Base-by-base conservation (phyloP, 1,140 invertebrate genomes). In the Eueides isabella region DNA sequence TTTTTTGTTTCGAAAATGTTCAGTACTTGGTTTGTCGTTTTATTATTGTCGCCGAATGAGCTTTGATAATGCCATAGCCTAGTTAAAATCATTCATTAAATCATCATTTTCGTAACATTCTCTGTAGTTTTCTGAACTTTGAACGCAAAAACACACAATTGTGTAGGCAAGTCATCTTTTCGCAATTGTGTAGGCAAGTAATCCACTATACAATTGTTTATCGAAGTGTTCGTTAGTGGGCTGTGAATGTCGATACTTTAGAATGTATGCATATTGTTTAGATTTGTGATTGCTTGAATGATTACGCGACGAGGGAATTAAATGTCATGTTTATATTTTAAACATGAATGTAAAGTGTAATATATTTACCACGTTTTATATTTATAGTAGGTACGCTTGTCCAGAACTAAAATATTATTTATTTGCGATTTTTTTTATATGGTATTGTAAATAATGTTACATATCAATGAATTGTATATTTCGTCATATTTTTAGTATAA, bases 391-490 rank as follows among this genome's bases (percentile, higher is more conserved):
- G 68, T 74, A 55, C 71, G 68, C 67, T 76, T 75, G 33, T 63
- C 30, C 79, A 75, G 67, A 33, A 71, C 48, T 79, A 79, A 38
- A 38, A 48, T 67, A 33, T 75, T 79, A 78, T 79, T 79, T 78
- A 80, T 82, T 80, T 81, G 65, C 68, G 26, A 64, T 66, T 63
- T 74, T 70, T 77, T 74, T 71, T 72, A 63, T 77, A 63, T 77
- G 78, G 69, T 80, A 80, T 77, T 91, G 86, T 88, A 87, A 65
- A 90, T 90, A 88, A 74, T 87, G 80, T 88, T 85, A 88, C 85
- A 89, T 91, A 89, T 89, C 87, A 89, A 75, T 79, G 71, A 79
- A 79, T 75, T 88, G 81, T 88, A 86, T 85, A 85, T 81, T 84
- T 75, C 72, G 74, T 75, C 65, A 61, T 75, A 67, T 72, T 44